Evolutionary conservation across 2,888 invertebrate genomes (phyloP), one percentile per base, ranked within the genome.

Genomic region (Cancer borealis): DNA sequence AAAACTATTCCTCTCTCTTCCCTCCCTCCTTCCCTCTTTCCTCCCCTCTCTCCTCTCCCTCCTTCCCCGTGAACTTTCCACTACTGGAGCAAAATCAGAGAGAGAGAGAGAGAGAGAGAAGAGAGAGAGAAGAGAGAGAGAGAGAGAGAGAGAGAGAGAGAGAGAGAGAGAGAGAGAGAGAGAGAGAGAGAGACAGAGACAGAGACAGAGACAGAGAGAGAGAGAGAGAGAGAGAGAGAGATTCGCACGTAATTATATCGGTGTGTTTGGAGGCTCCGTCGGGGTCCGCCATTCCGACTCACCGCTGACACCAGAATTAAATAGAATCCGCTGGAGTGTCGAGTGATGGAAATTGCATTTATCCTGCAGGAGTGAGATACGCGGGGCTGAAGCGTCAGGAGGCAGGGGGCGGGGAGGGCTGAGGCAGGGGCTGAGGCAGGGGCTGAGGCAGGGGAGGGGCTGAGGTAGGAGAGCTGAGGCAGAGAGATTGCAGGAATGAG

Each of bases 271-370:
- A 12, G 30, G 30, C 79, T 2, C 30, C 30, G 79, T 79, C 30
- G 12, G 79, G 79, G 12, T 30, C 26, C 26, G 79, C 79, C 26
- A 73, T 66, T 66, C 91, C 73, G 46, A 91, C 73, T 66, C 73
- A 73, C 45, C 73, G 66, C 73, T 91, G 91, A 91, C 91, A 91
- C 73, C 73, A 73, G 21, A 73, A 91, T 91, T 91, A 91, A 91
- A 91, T 91, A 91, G 73, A 91, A 91, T 91, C 73, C 91, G 91
- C 79, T 30, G 91, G 73, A 91, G 66, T 46, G 73, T n/a, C 91
- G 73, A 90, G 73, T 46, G 45, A 66, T n/a, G 45, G 73, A 60
- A 91, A 91, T 91, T 73, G 73, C 91, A 73, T 91, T 73, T 66
- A 91, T 91, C 91, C 91, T 73, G 73, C 45, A 73, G 91, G 73